These are phyloP conservation scores for Yponomeuta plumbellus DNA, from an alignment of 2,888 invertebrate species.

Conservation along the genomic window DNA sequence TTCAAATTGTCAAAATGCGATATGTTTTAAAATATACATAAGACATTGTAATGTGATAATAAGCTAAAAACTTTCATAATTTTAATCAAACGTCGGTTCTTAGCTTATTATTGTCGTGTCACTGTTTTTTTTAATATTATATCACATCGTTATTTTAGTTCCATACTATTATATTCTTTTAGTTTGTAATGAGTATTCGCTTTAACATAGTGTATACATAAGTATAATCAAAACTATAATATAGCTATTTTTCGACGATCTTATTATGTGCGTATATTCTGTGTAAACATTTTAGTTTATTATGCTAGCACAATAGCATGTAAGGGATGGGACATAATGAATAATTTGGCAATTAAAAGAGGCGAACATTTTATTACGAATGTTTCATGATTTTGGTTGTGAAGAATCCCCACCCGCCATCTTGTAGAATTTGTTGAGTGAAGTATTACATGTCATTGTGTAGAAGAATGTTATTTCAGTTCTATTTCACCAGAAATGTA, in stretches of 20 bases:
- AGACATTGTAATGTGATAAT: no score
- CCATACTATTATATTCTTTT: no score
- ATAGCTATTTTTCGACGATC: constrained; percentile 71
- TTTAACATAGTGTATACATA: constrained; percentile 36
- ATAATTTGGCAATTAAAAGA: constrained; percentile 37
- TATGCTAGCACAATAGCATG: constrained; percentile 63
- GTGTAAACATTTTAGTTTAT: constrained; percentile 52
- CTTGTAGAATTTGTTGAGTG: constrained; percentile 8
- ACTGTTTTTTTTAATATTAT: no score
- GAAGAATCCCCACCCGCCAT: constrained; percentile 24
- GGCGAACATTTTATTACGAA: constrained; percentile 11
- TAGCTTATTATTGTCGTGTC: no score
- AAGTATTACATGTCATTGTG: not conserved
- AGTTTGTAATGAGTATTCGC: constrained; percentile 12
- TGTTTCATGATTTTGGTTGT: constrained; percentile 40
- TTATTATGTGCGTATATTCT: constrained; percentile 46
- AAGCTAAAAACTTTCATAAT: no score
- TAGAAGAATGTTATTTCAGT: not conserved
- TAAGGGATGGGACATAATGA: constrained; percentile 57
- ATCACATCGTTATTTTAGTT: no score
- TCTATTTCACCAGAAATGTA: not conserved
- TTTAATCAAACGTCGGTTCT: no score
- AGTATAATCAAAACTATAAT: constrained; percentile 47
- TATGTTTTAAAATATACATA: no score
- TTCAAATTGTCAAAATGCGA: no score